Base-by-base conservation (phyloP, 2,888 invertebrate species). In the Xiphydria camelus region DNA sequence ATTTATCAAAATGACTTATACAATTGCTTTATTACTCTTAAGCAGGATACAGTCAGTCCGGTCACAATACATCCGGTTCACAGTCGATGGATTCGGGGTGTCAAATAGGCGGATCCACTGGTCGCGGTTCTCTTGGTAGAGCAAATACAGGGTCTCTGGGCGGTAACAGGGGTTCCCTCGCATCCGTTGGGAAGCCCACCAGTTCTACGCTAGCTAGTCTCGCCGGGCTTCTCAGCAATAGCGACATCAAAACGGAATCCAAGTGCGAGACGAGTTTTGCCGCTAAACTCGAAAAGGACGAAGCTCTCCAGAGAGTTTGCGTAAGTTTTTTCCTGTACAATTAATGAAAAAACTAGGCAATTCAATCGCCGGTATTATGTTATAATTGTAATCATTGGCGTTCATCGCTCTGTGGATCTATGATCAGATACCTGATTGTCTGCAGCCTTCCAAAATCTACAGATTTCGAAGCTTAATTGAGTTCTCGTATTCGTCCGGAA, bases 171-270 rank as follows among this genome's bases (percentile, higher is more conserved):
- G 90, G 91, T 31, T 92, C 91, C 55, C 76, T 92, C 40, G 88
- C 88, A 2, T 89, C 90, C 0, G 87, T 89, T 25, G 91, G 91
- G 41, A 95, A 95, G 71, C 94, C 94, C 0, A 87, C 91, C 0
- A 89, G 90, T 31, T 89, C 91, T 0, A 91, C 91, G 0, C 77
- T 94, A 10, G 90, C 89, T 0, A 90, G 89, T 40, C 78, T 95
- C 36, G 89, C 90, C 1, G 93, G 92, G n/a, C 78, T 93, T 18
- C 80, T 89, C 18, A 85, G 83, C 54, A 79, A 66, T 36, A 70
- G 83, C 4, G 87, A 86, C 19, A 67, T 71, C 9, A 76, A 76
- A 53, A 70, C 70, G 7, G 78, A 79, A 53, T 62, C 70, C 36
- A 64, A 75, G 39, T 70, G 69, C 29, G 74, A 75, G 50, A 74